Percentiles rank a stretch among this genome's conserved stretches.
phyloP scores from a whole-genome alignment of 2,888 invertebrate species.

The Pyrocoelia pectoralis region DNA sequence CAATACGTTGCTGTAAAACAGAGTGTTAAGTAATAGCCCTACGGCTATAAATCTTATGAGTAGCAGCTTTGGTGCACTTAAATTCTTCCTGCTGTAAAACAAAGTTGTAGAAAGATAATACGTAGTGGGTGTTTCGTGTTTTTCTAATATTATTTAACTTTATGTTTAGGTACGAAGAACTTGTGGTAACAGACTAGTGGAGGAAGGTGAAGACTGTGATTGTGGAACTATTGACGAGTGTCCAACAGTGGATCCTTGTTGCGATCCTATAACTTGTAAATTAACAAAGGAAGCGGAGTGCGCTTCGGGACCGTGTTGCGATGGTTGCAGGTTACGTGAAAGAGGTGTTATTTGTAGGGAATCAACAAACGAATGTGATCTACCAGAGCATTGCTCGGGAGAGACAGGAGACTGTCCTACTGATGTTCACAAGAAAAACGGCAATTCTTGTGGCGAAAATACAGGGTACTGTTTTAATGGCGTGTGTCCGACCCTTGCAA shows the following conservation, averaged over 20 bases:
- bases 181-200: slow-evolving; percentile 95
- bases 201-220: slow-evolving; percentile 97
- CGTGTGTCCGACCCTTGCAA: slow-evolving; percentile 84
- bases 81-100: slow-evolving; percentile 18
- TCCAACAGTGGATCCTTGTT: slow-evolving; percentile 88
- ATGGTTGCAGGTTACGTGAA: slow-evolving; percentile 79
- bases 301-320: slow-evolving; percentile 91
- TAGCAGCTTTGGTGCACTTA: slow-evolving; percentile 9
- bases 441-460: slow-evolving; percentile 75
- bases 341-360: slow-evolving; percentile 85
- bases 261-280: slow-evolving; percentile 96
- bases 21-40: slow-evolving; percentile 20
- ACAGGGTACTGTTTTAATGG: slow-evolving; percentile 80
- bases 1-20: slow-evolving; percentile 8
- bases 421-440: slow-evolving; percentile 93
- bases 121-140: not conserved
- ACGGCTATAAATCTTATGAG: slow-evolving; percentile 17
- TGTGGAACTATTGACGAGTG: slow-evolving; percentile 94
- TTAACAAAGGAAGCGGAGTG: slow-evolving; percentile 94
- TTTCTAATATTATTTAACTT: no score
- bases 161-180: slow-evolving; percentile 71
- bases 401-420: slow-evolving; percentile 87
- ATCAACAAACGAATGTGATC: slow-evolving; percentile 91
- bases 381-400: slow-evolving; percentile 94
- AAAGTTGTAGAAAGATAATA: not conserved